Evolutionary conservation across 2,113 vertebrate species (phyloP).

Genomic region (Eptesicus fuscus): DNA sequence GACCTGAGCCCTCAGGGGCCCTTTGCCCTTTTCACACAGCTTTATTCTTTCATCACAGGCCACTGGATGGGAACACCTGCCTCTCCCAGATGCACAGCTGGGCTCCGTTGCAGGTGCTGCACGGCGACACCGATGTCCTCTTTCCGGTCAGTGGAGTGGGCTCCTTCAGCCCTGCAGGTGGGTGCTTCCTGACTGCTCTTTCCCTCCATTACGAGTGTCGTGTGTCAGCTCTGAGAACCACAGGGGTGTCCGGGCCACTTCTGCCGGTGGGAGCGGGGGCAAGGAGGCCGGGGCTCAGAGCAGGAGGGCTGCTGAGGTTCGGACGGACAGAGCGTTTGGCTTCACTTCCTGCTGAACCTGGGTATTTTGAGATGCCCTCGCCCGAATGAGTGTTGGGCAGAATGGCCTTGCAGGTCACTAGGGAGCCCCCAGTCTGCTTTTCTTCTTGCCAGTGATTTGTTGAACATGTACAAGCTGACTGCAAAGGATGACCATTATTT

Average conservation of each 20-base stretch:
- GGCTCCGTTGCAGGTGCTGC: slow-evolving; percentile 89
- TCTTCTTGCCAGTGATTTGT: background rate
- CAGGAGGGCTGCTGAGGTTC: no score
- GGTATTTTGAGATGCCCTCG: rapidly evolving
- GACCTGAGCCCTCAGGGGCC: background rate
- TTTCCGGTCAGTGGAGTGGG: slow-evolving; percentile 87
- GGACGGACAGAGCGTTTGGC: background rate
- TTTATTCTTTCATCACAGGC: slow-evolving; percentile 77
- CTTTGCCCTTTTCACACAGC: background rate
- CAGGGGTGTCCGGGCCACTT: background rate
- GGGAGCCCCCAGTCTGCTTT: background rate
- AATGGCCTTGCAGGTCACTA: background rate
- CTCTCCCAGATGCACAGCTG: slow-evolving; percentile 88
- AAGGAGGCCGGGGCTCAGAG: background rate
- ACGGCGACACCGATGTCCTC: slow-evolving; percentile 87
- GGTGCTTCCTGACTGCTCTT: background rate
- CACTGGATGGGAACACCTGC: slow-evolving; percentile 82
- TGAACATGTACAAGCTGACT: background rate
- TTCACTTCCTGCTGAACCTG: background rate
- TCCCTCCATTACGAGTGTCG: rapidly evolving
- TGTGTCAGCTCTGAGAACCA: background rate
- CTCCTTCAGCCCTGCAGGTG: slow-evolving; percentile 87
- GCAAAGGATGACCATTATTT: background rate
- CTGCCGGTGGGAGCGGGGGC: background rate
- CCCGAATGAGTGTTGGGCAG: background rate